Conservation (phyloP, 2,888 invertebrate genomes). For the Apeira syringaria region DNA sequence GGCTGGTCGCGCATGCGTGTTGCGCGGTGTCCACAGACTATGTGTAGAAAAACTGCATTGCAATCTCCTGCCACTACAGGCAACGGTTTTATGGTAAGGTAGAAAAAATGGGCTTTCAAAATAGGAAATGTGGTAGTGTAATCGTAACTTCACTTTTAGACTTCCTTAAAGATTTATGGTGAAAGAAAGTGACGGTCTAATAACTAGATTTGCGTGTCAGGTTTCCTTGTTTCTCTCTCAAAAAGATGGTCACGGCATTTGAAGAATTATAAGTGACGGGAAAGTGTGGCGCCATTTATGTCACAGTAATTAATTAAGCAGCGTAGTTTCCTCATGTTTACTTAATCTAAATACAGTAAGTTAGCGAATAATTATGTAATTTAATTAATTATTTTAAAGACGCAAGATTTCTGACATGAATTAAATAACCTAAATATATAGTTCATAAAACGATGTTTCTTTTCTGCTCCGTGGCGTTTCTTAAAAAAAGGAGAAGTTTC, state of each 20-base stretch:
- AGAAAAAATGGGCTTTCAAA: conserved; percentile 20
- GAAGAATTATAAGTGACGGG: conserved; percentile 10
- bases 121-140: conserved; percentile 5
- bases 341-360: neutral
- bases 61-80: no score
- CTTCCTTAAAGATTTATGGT: conserved; percentile 15
- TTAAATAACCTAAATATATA: no score
- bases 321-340: neutral
- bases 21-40: no score
- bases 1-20: no score
- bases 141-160: conserved; percentile 3
- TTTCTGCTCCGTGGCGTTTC: no score
- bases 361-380: neutral
- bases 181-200: conserved; percentile 17
- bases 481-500: no score
- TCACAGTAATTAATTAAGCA: neutral
- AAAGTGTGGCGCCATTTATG: neutral
- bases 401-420: neutral
- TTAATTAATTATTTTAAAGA: neutral
- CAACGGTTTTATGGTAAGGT: no score
- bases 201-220: conserved; percentile 19
- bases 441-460: no score
- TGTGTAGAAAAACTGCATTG: no score
- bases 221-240: conserved; percentile 14
- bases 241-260: conserved; percentile 1